Conservation (phyloP, 2,797 vertebrate species). For the Falco biarmicus region DNA sequence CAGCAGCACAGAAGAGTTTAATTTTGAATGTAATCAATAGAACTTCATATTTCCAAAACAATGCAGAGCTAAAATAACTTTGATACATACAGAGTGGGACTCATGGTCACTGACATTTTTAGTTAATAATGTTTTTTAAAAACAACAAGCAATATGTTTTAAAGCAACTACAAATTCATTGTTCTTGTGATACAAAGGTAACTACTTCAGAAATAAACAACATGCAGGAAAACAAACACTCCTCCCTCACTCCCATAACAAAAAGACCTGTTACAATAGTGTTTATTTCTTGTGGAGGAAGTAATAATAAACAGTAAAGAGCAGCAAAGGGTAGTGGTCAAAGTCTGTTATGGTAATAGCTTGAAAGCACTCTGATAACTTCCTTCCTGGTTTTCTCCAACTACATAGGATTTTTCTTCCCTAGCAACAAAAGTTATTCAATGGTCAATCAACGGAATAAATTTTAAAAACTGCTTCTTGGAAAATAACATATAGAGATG, state of each 20-base stretch:
- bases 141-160: conserved; percentile 38
- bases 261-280: not conserved
- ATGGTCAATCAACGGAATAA: not conserved
- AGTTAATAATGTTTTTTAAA: conserved; percentile 63
- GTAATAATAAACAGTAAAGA: not conserved
- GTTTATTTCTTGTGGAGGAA: not conserved
- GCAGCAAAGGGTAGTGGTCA: not conserved
- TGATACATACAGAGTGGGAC: conserved; percentile 5
- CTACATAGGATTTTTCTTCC: not conserved
- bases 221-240: not conserved
- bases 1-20: conserved; percentile 46
- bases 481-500: not conserved
- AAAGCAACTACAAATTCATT: conserved; percentile 62
- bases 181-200: conserved; percentile 56
- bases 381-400: not conserved
- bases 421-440: not conserved
- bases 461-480: not conserved
- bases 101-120: conserved; percentile 60
- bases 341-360: not conserved
- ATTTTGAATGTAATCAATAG: conserved; percentile 74
- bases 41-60: conserved; percentile 64
- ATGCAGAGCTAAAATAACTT: conserved; percentile 57
- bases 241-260: not conserved
- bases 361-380: not conserved
- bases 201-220: conserved; percentile 1